Evolutionary conservation across 2,113 vertebrate species (phyloP), one percentile per base, ranked within the genome.

Genomic region (Semicossyphus pulcher): DNA sequence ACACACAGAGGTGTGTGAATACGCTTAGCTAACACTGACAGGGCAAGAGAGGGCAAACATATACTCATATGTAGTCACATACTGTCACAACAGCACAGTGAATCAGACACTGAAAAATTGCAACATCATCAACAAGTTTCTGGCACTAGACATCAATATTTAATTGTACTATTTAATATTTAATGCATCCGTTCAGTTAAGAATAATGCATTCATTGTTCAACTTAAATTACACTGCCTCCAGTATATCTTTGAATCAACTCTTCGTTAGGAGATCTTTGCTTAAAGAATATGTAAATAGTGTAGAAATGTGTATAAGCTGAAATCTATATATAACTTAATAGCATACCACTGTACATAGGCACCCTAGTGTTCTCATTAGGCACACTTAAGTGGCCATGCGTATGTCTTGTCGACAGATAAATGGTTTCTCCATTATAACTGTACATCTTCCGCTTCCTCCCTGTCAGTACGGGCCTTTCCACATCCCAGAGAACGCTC

Each of bases 391-490:
- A n/a, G n/a, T n/a, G n/a, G n/a, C n/a, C n/a, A n/a, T n/a, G n/a
- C n/a, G n/a, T n/a, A n/a, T n/a, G n/a, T n/a, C n/a, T n/a, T n/a
- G n/a, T n/a, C n/a, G n/a, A 21, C 42, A 56, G 37, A n/a, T 72
- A 2, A 49, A 14, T n/a, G 4, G 3, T 69, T 69, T 23, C 23
- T 59, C 39, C 32, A 8, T 10, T 18, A 16, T 71, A 20, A 56
- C 58, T 10, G 9, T n/a, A 37, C 18, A 20, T 62, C 56, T 47
- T 74, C 47, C 20, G 7, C 63, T 41, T 78, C 10, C 4, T 37
- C 18, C 8, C 39, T 29, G 2, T 62, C 73, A 92, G 93, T 93
- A 92, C 0, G 92, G 92, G 12, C 65, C 85, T 3, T 87, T 93
- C 48, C 81, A 85, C 72, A 59, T 94, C 56, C 58, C 84, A 6